These are phyloP conservation scores for Tragulus kanchil DNA, from an alignment of 2,113 vertebrate genomes.

Conservation along the genomic window DNA sequence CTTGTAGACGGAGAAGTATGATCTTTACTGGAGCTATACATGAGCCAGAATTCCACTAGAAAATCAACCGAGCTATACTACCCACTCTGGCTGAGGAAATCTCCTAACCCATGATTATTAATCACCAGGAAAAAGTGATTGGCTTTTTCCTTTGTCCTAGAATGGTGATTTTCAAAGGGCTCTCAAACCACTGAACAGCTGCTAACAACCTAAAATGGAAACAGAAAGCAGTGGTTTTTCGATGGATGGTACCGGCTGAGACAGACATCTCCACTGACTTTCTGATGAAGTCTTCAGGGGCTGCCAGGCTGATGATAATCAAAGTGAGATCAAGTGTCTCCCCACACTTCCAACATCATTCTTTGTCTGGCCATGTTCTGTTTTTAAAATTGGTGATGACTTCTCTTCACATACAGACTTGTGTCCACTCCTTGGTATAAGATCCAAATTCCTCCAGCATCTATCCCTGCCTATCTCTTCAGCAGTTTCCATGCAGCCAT, in stretches of 20 bases:
- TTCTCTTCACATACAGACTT: background rate
- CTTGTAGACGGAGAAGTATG: background rate
- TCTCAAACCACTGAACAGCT: slow-evolving; percentile 72
- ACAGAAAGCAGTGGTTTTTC: slow-evolving; percentile 74
- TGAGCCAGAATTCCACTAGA: background rate
- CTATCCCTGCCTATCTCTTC: background rate
- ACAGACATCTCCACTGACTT: slow-evolving; percentile 71
- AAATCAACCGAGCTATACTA: background rate
- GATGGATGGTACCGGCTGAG: slow-evolving; percentile 75
- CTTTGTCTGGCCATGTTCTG: background rate
- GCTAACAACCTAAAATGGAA: slow-evolving; percentile 76
- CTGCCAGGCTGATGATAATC: slow-evolving; percentile 70
- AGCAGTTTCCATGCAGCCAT: background rate
- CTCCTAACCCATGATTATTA: slow-evolving; percentile 59
- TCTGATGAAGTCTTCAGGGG: slow-evolving; percentile 81
- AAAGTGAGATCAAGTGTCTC: slow-evolving; percentile 75
- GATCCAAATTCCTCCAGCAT: background rate
- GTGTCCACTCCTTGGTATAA: background rate
- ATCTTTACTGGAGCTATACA: background rate
- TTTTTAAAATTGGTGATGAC: background rate
- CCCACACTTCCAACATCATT: background rate
- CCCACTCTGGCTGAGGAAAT: background rate
- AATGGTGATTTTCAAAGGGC: slow-evolving; percentile 75
- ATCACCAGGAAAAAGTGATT: slow-evolving; percentile 61
- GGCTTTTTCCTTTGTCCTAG: slow-evolving; percentile 69